Conservation (phyloP, 2,888 invertebrate genomes). For the Frankliniella intonsa region DNA sequence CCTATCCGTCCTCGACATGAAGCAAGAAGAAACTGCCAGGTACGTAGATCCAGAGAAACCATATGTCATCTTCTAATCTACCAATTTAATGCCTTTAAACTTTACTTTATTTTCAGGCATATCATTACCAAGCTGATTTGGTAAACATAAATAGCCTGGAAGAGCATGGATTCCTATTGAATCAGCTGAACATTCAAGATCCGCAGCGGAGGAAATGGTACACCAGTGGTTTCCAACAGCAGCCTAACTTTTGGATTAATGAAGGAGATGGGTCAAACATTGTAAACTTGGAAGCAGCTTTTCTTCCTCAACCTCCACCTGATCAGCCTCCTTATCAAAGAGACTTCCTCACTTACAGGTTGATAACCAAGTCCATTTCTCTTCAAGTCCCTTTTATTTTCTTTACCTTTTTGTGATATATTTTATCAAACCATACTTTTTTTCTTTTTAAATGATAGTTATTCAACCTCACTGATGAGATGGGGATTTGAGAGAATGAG, state of each 20-base stretch:
- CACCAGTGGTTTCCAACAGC: constrained; percentile 70
- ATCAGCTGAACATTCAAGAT: constrained; percentile 75
- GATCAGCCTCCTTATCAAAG: constrained; percentile 50
- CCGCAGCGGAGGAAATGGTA: constrained; percentile 85
- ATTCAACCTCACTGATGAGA: constrained; percentile 61
- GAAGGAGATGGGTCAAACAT: constrained; percentile 77
- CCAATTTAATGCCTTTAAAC: constrained; percentile 18
- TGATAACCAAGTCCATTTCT: constrained; percentile 32
- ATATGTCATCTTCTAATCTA: constrained; percentile 28
- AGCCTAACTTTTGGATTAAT: constrained; percentile 74
- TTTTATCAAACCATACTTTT: constrained; percentile 17
- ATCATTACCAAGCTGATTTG: constrained; percentile 69
- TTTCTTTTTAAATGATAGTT: constrained; percentile 41
- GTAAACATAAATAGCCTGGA: constrained; percentile 73
- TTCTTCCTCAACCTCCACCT: constrained; percentile 60
- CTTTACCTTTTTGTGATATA: constrained; percentile 19
- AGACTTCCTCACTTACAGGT: constrained; percentile 76
- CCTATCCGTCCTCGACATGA: constrained; percentile 75
- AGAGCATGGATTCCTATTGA: constrained; percentile 82
- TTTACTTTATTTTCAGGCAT: constrained; percentile 13
- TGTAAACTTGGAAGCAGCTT: constrained; percentile 73
- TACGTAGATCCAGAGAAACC: constrained; percentile 36
- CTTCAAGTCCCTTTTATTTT: constrained; percentile 27
- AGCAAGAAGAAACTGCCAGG: constrained; percentile 73
- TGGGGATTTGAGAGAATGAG: constrained; percentile 82